Percentiles rank a stretch among this genome's conserved stretches.
Evolutionary conservation across 2,797 vertebrate genomes (phyloP).

Genomic region (Lemur catta): DNA sequence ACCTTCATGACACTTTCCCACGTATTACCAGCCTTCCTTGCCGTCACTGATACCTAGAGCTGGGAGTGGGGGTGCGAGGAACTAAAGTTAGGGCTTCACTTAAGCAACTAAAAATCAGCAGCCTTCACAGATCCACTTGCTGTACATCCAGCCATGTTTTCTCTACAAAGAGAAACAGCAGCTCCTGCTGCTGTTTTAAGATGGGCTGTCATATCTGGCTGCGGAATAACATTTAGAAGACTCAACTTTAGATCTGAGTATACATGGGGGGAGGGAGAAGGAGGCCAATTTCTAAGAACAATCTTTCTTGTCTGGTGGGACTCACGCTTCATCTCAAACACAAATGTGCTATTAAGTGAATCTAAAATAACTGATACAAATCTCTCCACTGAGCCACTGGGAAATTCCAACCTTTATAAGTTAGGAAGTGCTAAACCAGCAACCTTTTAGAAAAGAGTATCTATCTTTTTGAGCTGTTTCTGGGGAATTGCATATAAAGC

Average conservation of each 20-base stretch:
- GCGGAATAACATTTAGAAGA: constrained; percentile 33
- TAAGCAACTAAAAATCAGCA: neutral
- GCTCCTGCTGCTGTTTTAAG: neutral
- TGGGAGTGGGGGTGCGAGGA: accelerated
- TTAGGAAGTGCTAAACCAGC: constrained; percentile 72
- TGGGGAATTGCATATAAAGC: constrained; percentile 69
- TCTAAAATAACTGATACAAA: constrained; percentile 75
- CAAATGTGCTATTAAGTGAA: constrained; percentile 75
- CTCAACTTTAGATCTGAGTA: constrained; percentile 32
- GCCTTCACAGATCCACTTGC: neutral
- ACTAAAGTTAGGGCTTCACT: neutral
- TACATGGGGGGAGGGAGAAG: neutral
- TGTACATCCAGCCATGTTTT: neutral
- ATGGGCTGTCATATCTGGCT: neutral
- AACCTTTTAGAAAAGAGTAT: constrained; percentile 69
- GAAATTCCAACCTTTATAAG: constrained; percentile 74
- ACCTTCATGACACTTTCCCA: neutral
- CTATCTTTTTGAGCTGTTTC: constrained; percentile 69
- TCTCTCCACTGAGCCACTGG: constrained; percentile 72
- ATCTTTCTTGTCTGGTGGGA: constrained; percentile 62
- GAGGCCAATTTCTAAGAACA: constrained; percentile 68
- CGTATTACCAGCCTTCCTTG: neutral
- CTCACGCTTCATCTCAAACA: constrained; percentile 71
- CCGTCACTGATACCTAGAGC: no score
- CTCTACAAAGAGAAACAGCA: constrained; percentile 10